A percentile compares a stretch with the other conserved stretches of the same genome.
Conservation (phyloP, 2,113 vertebrate genomes). For the Sander vitreus region DNA sequence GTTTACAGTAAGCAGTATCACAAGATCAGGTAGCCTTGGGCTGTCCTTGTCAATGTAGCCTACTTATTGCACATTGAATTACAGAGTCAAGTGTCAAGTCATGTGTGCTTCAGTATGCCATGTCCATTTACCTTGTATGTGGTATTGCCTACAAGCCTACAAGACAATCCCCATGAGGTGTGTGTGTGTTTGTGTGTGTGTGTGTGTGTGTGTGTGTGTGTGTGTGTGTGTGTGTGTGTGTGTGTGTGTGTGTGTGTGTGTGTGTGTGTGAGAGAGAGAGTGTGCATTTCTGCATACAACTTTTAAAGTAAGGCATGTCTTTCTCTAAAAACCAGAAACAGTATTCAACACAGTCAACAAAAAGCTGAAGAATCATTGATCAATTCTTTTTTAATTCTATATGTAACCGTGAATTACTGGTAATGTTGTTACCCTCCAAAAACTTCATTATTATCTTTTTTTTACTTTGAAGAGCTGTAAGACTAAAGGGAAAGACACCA, state of each 20-base stretch:
- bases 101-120: constrained; percentile 76
- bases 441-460: neutral
- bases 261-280: neutral
- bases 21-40: constrained; percentile 52
- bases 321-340: neutral
- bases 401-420: neutral
- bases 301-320: neutral
- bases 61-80: constrained; percentile 69
- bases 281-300: neutral
- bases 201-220: neutral
- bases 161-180: constrained; percentile 30
- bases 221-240: neutral
- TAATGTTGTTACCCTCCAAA: neutral
- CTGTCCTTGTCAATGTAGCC: constrained; percentile 52
- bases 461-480: neutral
- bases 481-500: neutral
- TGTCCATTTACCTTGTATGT: constrained; percentile 45
- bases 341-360: neutral
- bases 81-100: constrained; percentile 70
- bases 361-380: neutral
- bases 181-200: neutral
- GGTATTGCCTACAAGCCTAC: constrained; percentile 39
- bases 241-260: neutral
- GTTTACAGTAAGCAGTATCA: constrained; percentile 11
- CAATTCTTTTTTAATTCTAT: neutral